Evolutionary conservation across 2,113 vertebrate genomes (phyloP).

Genomic region (Podiceps cristatus): DNA sequence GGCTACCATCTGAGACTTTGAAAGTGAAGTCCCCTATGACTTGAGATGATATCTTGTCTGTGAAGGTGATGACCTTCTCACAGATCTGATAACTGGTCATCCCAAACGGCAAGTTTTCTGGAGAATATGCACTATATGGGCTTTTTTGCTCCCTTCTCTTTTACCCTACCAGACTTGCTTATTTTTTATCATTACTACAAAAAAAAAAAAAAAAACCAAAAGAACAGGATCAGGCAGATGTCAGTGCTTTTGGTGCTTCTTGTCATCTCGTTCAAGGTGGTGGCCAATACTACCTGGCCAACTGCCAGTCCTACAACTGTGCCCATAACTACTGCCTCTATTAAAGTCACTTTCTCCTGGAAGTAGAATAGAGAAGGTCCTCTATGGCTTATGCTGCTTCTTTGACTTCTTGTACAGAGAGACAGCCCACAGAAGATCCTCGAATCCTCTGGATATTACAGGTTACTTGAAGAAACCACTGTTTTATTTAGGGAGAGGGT

Average conservation of each 20-base stretch:
- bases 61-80: neutral
- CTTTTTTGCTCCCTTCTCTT: neutral
- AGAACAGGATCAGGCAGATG: neutral
- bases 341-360: neutral
- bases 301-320: neutral
- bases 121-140: neutral
- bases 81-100: neutral
- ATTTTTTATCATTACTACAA: neutral
- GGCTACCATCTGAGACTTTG: neutral
- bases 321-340: neutral
- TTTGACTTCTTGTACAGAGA: neutral
- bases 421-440: neutral
- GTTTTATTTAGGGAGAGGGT: neutral
- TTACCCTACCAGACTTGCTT: neutral
- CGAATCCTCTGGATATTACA: neutral
- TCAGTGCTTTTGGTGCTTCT: neutral
- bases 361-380: neutral
- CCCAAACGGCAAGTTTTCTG: neutral
- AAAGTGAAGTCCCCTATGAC: neutral
- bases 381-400: neutral
- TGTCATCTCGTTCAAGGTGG: neutral
- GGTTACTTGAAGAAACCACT: neutral
- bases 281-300: neutral
- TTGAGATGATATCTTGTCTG: neutral
- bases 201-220: too few species aligned